phyloP scores from a whole-genome alignment of 2,888 invertebrate genomes.

The Matsumyia berberina region DNA sequence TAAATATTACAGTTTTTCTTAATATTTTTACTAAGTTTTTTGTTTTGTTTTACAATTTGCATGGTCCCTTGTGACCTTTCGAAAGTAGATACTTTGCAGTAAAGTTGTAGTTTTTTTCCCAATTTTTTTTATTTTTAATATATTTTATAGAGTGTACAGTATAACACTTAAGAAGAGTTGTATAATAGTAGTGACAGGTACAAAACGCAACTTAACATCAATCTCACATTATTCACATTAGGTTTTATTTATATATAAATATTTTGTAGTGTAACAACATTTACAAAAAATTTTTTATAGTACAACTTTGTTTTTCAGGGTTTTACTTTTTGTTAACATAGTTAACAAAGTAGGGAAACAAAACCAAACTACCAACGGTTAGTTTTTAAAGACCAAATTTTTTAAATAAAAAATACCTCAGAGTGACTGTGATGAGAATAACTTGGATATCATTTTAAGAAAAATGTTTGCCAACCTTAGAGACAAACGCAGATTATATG shows the following conservation, averaged over 20 bases:
- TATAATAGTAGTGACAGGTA: constrained; percentile 74
- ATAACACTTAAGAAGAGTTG: constrained; percentile 63
- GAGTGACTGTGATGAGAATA: too few species aligned
- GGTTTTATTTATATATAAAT: constrained; percentile 37
- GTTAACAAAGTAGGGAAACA: neutral
- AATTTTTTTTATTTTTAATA: constrained; percentile 23
- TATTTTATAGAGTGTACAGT: constrained; percentile 48
- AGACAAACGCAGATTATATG: too few species aligned
- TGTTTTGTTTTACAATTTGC: constrained; percentile 57
- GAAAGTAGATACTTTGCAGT: constrained; percentile 52
- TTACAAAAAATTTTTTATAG: constrained; percentile 52
- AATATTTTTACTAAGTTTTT: constrained; percentile 14
- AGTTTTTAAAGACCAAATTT: too few species aligned
- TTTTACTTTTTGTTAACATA: constrained; percentile 15
- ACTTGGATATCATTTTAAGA: too few species aligned
- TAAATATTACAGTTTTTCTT: constrained; percentile 72
- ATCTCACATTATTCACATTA: constrained; percentile 65
- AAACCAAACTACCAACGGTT: neutral
- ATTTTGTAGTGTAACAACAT: constrained; percentile 41
- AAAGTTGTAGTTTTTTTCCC: constrained; percentile 42
- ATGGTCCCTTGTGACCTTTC: constrained; percentile 74
- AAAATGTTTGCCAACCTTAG: too few species aligned
- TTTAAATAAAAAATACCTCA: too few species aligned
- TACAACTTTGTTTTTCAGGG: constrained; percentile 14
- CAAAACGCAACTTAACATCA: constrained; percentile 76